Conservation (phyloP, 2,888 invertebrate species). For the Pyrrhosoma nymphula region DNA sequence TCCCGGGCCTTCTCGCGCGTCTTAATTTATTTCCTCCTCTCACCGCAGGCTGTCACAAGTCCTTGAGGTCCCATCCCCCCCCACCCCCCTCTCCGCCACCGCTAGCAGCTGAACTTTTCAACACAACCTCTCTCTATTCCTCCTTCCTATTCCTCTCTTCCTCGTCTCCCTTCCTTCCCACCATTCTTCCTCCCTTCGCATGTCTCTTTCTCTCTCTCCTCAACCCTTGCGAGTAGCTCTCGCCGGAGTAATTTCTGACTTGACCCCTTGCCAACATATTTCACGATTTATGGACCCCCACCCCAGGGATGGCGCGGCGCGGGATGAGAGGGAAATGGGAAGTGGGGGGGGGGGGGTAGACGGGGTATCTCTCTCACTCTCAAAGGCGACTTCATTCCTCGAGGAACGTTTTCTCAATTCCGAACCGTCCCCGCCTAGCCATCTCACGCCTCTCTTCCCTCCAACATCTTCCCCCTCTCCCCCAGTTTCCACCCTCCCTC, state of each 20-base stretch:
- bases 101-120: conserved; percentile 47
- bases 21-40: conserved; percentile 27
- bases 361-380: background rate
- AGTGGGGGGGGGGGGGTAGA: too few species aligned
- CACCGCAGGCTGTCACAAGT: conserved; percentile 40
- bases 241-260: conserved; percentile 47
- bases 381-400: background rate
- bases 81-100: background rate
- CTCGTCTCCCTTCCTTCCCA: background rate
- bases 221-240: conserved; percentile 1
- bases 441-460: background rate
- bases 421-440: background rate
- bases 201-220: background rate
- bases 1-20: background rate
- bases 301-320: background rate
- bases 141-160: background rate
- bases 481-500: background rate
- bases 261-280: conserved; percentile 46
- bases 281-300: conserved; percentile 42
- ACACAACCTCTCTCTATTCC: background rate
- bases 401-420: background rate
- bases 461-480: background rate
- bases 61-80: background rate
- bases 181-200: background rate
- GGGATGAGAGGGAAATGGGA: too few species aligned